Evolutionary conservation across 2,888 invertebrate species (phyloP), one percentile per base, ranked within the genome.

Genomic region (Poecilobothrus nobilitatus): DNA sequence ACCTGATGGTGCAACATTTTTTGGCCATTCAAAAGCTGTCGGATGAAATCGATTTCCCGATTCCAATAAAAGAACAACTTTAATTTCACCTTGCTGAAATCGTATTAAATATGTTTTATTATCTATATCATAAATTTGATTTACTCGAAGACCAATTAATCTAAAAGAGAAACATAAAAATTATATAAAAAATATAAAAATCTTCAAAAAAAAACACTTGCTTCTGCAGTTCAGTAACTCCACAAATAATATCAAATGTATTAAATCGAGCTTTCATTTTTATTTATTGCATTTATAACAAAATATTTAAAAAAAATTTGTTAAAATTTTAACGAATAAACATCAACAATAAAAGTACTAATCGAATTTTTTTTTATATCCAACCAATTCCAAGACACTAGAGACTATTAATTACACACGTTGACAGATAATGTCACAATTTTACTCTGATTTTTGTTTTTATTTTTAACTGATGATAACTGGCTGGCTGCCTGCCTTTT

Each of bases 1-100:
- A 1, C 96, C 95, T 0, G 95, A 96, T 0, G 95, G 97, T 8
- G 92, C 92, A 63, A 90, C 87, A 86, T 95, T 96, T 83, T 99
- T 99, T 0, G 98, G 97, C 98, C 99, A 99, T 79, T 98, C 97
- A 83, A 95, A 99, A 62, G 87, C 91, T 15, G 99, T 99, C 7
- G 90, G 90, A 78, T 99, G 99, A 71, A 99, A 90, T 70, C 97
- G 85, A 74, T 89, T 91, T 0, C 97, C 99, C 0, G 97, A 98
- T 83, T 99, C 99, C 44, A 99, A 81, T 9, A 99, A 82, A 41
- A 99, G 83, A 12, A 97, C 88, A 67, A 86, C 86, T 83, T 99
- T 99, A 76, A 92, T 89, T 78, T 96, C 95, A 0, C 90, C 89
- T 71, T 91, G 87, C 79, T 91, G 92, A 61, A 94, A 83, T 66